A percentile compares a stretch with the other conserved stretches of the same genome.
phyloP scores from a whole-genome alignment of 2,113 vertebrate genomes.

The Callipepla squamata region DNA sequence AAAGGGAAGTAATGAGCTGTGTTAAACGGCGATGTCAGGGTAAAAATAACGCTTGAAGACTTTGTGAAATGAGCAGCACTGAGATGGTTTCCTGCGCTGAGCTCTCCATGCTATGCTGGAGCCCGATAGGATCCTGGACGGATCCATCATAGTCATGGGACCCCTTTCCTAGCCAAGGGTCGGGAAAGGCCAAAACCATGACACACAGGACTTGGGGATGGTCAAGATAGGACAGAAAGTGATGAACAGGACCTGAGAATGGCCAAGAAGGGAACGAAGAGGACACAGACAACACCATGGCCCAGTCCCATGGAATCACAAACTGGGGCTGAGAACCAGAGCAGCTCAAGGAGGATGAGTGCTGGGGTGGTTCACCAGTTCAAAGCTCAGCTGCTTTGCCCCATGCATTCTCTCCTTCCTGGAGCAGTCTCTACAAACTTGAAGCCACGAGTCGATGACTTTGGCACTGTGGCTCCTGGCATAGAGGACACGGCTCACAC shows the following conservation, averaged over 20 bases:
- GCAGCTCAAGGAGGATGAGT: neutral
- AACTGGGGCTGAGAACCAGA: neutral
- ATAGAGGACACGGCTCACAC: neutral
- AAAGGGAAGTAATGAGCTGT: neutral
- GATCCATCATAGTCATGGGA: accelerated
- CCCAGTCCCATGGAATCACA: neutral
- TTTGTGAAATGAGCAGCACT: neutral
- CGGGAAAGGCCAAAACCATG: neutral
- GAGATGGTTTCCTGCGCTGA: neutral
- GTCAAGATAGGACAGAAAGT: neutral
- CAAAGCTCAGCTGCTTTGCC: neutral
- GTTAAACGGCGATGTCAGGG: neutral
- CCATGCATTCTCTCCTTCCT: accelerated
- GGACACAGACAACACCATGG: neutral
- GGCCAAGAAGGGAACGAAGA: neutral
- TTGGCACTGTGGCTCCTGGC: neutral
- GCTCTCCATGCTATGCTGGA: neutral
- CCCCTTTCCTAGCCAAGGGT: neutral
- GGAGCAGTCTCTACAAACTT: accelerated
- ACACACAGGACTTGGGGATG: neutral
- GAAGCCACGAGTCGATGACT: accelerated
- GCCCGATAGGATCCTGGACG: neutral
- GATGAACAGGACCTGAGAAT: neutral
- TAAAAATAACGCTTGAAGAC: neutral
- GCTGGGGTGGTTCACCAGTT: neutral